These are phyloP conservation scores for Pan paniscus DNA, from an alignment of 2,113 vertebrate genomes.

Conservation along the genomic window DNA sequence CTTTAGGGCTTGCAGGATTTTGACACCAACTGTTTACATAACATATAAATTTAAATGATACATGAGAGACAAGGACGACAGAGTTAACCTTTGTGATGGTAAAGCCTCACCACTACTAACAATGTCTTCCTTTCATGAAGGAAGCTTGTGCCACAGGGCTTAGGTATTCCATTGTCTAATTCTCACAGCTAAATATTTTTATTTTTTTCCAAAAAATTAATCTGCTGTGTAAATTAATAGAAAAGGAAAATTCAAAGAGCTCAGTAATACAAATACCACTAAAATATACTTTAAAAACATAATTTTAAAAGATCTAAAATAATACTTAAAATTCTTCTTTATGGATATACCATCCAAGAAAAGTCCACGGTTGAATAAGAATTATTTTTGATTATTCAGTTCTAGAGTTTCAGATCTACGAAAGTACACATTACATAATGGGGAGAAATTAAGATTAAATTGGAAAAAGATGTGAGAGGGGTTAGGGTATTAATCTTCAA, in stretches of 20 bases:
- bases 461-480: background rate
- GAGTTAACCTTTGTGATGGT: background rate
- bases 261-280: background rate
- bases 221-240: background rate
- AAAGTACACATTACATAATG: background rate
- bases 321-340: background rate
- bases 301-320: background rate
- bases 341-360: background rate
- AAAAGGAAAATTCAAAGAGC: background rate
- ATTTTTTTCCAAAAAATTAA: background rate
- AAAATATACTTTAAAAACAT: background rate
- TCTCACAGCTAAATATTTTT: background rate
- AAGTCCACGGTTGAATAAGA: background rate
- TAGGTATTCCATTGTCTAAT: background rate
- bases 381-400: background rate
- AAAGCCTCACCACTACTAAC: background rate
- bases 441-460: slow-evolving; percentile 29
- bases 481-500: slow-evolving; percentile 7
- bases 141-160: too few relatives aligned
- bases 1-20: background rate
- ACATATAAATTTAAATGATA: background rate
- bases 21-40: background rate
- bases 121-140: background rate
- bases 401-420: background rate
- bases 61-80: background rate